Evolutionary conservation across 1,140 invertebrate species (phyloP), one percentile per base, ranked within the genome.

Genomic region (Drosophila nebulosa): DNA sequence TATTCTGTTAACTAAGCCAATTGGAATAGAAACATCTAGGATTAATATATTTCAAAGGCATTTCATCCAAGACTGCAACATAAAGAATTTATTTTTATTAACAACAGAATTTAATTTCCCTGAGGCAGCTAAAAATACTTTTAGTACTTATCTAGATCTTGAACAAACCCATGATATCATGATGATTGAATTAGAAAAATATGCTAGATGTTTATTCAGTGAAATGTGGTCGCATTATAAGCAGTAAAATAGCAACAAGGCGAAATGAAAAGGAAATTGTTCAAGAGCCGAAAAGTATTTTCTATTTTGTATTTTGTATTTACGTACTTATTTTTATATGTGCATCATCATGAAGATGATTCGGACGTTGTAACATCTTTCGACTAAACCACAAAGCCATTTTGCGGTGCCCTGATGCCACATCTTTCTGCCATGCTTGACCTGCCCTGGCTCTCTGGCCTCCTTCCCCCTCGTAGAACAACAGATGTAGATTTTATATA

Each of bases 381-480:
- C 51, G 71, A 32, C 52, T 67, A 42, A 74, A 74, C 71, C 71
- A 67, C 71, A 74, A 74, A 74, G 71, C 74, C 71, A 74, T 74
- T 74, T 74, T 57, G 63, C 10, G 26, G 16, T 46, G 39, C 39
- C 39, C 30, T 32, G 10, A 21, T 46, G 32, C 21, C 69, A 59
- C 51, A 56, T 72, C 69, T 64, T 39, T 35, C 21, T 51, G 18
- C 42, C 18, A 14, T 16, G 30, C 30, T 10, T 32, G 30, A 32
- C 30, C 30, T 32, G 30, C 30, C n/a, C 24, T 5, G 16, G 32
- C 53, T 24, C 51, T n/a, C 14, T 16, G 10, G 56, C 6, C 9
- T n/a, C 3, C 58, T 66, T 32, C 16, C 35, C 46, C 51, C 32
- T 56, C 26, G 50, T 58, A 63, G 59, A 69, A 85, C 65, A 46